Base-by-base conservation (phyloP, 1,140 invertebrate genomes). In the Drosophila carrolli region DNA sequence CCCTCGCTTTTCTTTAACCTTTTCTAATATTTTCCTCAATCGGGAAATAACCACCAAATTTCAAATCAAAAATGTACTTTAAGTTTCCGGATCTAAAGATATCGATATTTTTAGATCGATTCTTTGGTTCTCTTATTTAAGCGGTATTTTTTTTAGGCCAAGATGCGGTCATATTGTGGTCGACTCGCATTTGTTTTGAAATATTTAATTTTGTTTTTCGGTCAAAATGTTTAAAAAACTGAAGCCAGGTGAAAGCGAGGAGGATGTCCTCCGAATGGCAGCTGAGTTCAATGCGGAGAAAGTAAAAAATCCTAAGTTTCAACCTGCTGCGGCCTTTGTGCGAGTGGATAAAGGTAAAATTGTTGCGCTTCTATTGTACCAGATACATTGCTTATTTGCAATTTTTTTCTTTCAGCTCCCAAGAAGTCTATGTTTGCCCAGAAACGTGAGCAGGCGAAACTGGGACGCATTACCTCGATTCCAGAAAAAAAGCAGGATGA, bases 241-340 rank as follows among this genome's bases (percentile, higher is more conserved):
- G 0, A 95, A 94, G 74, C 93, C 93, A 1, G 93, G 93, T 4
- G 95, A 96, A 79, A 93, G 90, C 32, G 95, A 96, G 74, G 94
- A 96, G 19, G 95, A 96, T 78, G 93, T 96, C 44, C 93, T 96
- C 14, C 94, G 93, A 43, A 94, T 96, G 94, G 95, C 96, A 81
- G 94, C 95, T 68, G 94, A 95, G 55, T 97, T 95, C 79, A 77
- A 95, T 2, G 84, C 93, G 23, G 93, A 94, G 75, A 94, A 94
- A 63, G 77, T 78, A 11, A 93, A 93, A 41, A 93, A 93, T 75
- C 80, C 85, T 23, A 92, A 93, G 50, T 84, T 94, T 14, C 91
- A 94, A 54, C 94, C 95, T 2, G 93, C 95, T 1, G 95, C 94
- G 1, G 94, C 94, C 81, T 92, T 95, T 44, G 92, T 94, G 8